phyloP scores from a whole-genome alignment of 2,797 vertebrate species.

The Galaxias olidus region DNA sequence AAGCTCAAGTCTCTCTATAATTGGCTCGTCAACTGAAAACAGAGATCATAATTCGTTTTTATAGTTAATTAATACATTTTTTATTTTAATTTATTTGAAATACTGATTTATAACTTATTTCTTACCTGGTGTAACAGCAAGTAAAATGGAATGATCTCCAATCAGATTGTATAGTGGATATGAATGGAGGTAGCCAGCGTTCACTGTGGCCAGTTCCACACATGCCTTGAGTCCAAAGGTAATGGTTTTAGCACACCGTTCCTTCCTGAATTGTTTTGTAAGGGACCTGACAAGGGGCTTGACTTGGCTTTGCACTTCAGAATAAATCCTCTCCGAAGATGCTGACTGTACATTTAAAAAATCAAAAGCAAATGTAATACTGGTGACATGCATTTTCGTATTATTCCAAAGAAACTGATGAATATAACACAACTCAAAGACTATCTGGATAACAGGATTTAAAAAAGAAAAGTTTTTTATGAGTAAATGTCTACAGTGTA shows the following conservation, averaged over 20 bases:
- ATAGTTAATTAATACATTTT: background rate
- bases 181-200: constrained; percentile 64
- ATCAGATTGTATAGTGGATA: constrained; percentile 63
- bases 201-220: constrained; percentile 62
- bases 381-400: no score
- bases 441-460: no score
- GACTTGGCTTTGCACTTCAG: constrained; percentile 23
- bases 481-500: no score
- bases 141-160: constrained; percentile 64
- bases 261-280: constrained; percentile 45
- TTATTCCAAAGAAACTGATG: background rate
- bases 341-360: constrained; percentile 59
- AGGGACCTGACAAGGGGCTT: constrained; percentile 23
- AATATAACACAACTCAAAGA: background rate
- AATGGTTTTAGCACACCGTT: constrained; percentile 56
- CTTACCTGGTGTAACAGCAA: constrained; percentile 72
- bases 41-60: constrained; percentile 10
- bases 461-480: no score
- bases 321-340: constrained; percentile 58
- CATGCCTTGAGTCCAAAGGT: constrained; percentile 71
- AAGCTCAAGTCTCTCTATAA: constrained; percentile 75
- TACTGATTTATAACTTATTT: background rate
- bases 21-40: constrained; percentile 61
- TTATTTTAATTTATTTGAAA: background rate
- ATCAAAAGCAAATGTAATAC: background rate